phyloP scores from a whole-genome alignment of 2,113 vertebrate genomes.

The Lathamus discolor region DNA sequence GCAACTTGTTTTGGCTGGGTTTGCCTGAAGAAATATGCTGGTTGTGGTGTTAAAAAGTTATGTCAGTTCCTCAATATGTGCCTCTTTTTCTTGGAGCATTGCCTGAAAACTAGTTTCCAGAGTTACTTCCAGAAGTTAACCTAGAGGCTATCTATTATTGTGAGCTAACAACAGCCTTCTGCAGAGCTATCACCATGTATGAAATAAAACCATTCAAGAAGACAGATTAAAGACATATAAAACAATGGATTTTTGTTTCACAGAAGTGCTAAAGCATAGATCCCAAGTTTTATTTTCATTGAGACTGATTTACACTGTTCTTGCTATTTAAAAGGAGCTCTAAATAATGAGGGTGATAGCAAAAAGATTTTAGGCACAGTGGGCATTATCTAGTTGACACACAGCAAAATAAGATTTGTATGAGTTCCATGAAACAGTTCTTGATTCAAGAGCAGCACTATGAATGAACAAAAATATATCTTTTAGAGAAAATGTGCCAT shows the following conservation, averaged over 20 bases:
- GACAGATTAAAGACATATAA: not conserved
- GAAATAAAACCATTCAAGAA: not conserved
- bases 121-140: slow-evolving; percentile 81
- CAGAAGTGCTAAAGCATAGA: not conserved
- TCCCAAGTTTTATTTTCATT: not conserved
- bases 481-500: not conserved
- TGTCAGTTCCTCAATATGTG: slow-evolving; percentile 87
- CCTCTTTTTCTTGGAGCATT: slow-evolving; percentile 81
- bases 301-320: not conserved
- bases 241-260: not conserved
- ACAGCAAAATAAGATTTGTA: not conserved
- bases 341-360: not conserved
- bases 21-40: slow-evolving; percentile 79
- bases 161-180: slow-evolving; percentile 27
- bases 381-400: not conserved
- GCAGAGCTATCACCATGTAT: slow-evolving; percentile 7
- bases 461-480: not conserved
- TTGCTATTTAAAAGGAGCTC: not conserved
- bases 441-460: not conserved
- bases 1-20: slow-evolving; percentile 75
- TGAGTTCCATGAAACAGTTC: not conserved
- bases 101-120: slow-evolving; percentile 79
- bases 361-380: not conserved
- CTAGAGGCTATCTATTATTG: slow-evolving; percentile 63
- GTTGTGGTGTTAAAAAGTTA: slow-evolving; percentile 89